Base-by-base conservation (phyloP, 2,888 invertebrate genomes). In the Tineola bisselliella region DNA sequence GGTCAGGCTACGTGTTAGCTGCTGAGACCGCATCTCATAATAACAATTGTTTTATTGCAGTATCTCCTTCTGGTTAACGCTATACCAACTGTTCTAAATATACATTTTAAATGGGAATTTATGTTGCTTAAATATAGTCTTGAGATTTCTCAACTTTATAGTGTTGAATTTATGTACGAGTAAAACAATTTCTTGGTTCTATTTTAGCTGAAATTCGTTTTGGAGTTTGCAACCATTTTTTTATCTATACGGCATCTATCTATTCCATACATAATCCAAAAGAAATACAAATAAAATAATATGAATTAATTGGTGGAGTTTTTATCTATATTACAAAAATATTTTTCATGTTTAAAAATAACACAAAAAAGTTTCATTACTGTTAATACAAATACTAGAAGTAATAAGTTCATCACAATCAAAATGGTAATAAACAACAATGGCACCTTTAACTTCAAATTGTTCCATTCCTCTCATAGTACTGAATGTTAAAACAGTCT, bases 41-140 rank as follows among this genome's bases (percentile, higher is more conserved):
- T 62, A 62, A 62, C 62, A 59, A 59, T 62, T 56, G 57, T n/a
- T 62, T 62, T 59, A 59, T 52, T 17, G 62, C 52, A 13, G 10
- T 52, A 48, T 13, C 52, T 15, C 59, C 59, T 62, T 58, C 59
- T 58, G 61, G 61, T 56, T 43, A 54, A 70, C 18, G 33, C 54
- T 54, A 54, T 54, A 58, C 56, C 19, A 19, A 58, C 58, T 58
- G 58, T 17, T 58, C n/a, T 68, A 70, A 73, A 74, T 70, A 73
- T 72, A 73, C 73, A 72, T 66, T 67, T 67, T 67, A 68, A 76
- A 78, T 77, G 72, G 69, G 75, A 77, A 77, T 74, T 72, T 73
- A 72, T 69, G 68, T 33, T 31, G 30, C n/a, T 58, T 58, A 58
- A 54, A 58, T 30, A 33, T 17, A 19, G 13, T 17, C 58, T 58